phyloP scores from a whole-genome alignment of 2,113 vertebrate species.

The Probosciger aterrimus region DNA sequence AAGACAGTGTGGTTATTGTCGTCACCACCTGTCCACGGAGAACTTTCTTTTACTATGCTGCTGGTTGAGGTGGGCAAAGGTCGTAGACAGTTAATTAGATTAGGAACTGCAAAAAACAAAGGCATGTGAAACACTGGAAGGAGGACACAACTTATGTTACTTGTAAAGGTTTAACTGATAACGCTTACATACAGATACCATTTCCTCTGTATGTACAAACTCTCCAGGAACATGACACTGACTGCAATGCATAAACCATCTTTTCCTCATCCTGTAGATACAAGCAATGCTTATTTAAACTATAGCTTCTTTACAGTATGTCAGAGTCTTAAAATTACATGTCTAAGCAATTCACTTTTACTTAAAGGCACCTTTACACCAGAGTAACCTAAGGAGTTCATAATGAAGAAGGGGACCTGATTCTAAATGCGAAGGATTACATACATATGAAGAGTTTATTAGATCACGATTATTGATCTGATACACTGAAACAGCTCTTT shows the following conservation, averaged over 20 bases:
- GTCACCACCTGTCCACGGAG: fast-evolving
- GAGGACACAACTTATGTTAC: neutral
- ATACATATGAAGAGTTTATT: neutral
- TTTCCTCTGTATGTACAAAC: neutral
- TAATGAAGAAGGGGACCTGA: neutral
- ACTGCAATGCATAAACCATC: neutral
- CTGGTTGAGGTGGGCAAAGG: neutral
- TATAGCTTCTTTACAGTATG: neutral
- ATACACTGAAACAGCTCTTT: slow-evolving; percentile 8
- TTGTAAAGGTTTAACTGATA: neutral
- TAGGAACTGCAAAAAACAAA: neutral
- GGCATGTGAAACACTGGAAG: neutral
- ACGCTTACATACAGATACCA: neutral
- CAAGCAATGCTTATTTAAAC: neutral
- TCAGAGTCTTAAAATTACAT: neutral
- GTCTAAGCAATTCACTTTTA: neutral
- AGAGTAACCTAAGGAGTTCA: neutral
- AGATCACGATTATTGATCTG: neutral
- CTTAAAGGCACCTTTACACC: neutral
- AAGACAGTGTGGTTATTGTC: neutral
- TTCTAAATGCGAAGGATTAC: neutral
- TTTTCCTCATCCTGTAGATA: neutral
- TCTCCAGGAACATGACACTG: neutral
- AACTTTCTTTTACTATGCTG: neutral
- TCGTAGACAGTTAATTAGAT: neutral